phyloP scores from a whole-genome alignment of 2,888 invertebrate species.

The Zygogramma bicolorata region DNA sequence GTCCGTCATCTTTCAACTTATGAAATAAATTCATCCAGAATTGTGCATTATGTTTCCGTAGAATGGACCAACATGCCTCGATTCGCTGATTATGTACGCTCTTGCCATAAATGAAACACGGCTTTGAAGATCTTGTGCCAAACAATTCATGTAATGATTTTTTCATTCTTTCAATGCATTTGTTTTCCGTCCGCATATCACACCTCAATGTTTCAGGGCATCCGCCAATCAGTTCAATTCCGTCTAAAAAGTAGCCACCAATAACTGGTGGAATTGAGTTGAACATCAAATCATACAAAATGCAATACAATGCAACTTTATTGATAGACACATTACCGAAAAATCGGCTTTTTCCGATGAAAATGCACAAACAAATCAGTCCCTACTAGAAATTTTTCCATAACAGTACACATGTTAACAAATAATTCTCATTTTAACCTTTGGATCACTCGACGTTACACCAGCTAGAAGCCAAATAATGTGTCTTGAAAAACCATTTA shows the following conservation, averaged over 20 bases:
- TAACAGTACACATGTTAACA: neutral
- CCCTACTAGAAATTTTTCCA: too few species aligned
- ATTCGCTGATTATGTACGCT: slow-evolving; percentile 22
- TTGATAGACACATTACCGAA: neutral
- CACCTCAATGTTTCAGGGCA: slow-evolving; percentile 28
- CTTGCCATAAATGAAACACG: slow-evolving; percentile 8
- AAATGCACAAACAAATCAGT: neutral
- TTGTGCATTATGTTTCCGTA: slow-evolving; percentile 22
- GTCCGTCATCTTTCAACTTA: slow-evolving; percentile 25
- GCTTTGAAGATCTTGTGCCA: neutral
- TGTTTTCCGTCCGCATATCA: slow-evolving; percentile 39
- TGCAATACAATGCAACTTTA: neutral
- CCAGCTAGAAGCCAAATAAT: slow-evolving; percentile 34
- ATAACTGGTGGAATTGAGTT: slow-evolving; percentile 17
- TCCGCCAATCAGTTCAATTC: slow-evolving; percentile 12
- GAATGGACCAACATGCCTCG: slow-evolving; percentile 31
- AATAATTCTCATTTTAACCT: neutral
- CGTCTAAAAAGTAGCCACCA: slow-evolving; percentile 21
- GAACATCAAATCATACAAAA: neutral
- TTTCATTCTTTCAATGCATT: slow-evolving; percentile 9
- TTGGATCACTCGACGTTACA: slow-evolving; percentile 27
- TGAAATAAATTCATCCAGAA: slow-evolving; percentile 38
- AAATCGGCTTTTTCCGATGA: neutral
- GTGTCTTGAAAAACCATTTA: slow-evolving; percentile 36
- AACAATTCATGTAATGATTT: slow-evolving; percentile 20